Evolutionary conservation across 2,113 vertebrate species (phyloP).

Genomic region (Rhea americana): DNA sequence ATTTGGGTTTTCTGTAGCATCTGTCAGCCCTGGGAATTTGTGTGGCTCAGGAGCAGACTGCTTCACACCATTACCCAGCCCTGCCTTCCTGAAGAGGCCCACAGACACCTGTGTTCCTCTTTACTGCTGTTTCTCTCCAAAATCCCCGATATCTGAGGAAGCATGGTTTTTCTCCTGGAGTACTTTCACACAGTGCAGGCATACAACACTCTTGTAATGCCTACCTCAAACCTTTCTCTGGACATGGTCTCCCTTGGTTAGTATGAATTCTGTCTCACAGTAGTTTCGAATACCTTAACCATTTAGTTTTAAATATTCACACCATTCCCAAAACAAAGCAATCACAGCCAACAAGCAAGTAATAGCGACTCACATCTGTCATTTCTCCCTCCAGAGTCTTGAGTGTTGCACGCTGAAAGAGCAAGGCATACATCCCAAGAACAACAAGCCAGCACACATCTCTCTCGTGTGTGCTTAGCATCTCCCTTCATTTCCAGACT

Average conservation of each 20-base stretch:
- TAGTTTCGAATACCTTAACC: background rate
- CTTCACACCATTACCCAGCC: background rate
- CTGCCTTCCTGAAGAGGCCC: background rate
- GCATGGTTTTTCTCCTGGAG: background rate
- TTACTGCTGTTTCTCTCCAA: background rate
- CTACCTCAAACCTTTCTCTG: background rate
- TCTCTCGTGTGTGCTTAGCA: background rate
- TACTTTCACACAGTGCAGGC: fast-evolving
- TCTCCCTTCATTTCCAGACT: background rate
- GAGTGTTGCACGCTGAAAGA: background rate
- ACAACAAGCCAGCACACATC: background rate
- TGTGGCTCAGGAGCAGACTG: fast-evolving
- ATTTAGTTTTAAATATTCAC: background rate
- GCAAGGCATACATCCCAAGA: background rate
- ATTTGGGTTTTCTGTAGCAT: background rate
- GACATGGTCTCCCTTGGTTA: background rate
- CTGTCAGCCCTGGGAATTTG: background rate
- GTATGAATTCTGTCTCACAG: background rate
- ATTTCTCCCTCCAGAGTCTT: background rate
- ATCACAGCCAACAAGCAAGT: background rate
- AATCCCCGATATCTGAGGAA: background rate
- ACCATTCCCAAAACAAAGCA: background rate
- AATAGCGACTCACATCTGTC: background rate
- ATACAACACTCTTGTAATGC: background rate
- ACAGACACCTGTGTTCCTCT: background rate